A percentile compares a stretch with the other conserved stretches of the same genome.
These are phyloP conservation scores for Diaprepes abbreviatus DNA, from an alignment of 2,888 invertebrate species.

Conservation along the genomic window DNA sequence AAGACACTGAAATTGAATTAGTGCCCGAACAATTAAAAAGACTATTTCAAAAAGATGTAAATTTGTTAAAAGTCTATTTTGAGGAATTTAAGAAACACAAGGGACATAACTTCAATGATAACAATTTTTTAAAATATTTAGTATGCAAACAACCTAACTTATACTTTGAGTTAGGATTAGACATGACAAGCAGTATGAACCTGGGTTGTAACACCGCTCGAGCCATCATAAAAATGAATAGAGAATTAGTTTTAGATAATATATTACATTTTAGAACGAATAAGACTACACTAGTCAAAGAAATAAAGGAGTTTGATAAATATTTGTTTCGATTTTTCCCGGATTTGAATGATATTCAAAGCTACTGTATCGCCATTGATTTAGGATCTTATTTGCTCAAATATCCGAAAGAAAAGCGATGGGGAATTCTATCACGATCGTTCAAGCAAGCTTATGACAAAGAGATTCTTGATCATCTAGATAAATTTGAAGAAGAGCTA, in stretches of 20 bases:
- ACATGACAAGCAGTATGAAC: conserved; percentile 8
- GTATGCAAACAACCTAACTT: conserved; percentile 46
- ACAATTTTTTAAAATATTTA: conserved; percentile 45
- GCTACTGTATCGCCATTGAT: background rate
- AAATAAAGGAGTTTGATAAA: conserved; percentile 41
- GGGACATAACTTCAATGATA: conserved; percentile 31
- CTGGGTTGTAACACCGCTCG: conserved; percentile 49
- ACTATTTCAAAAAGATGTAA: conserved; percentile 44
- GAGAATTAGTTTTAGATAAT: conserved; percentile 44
- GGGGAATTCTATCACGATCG: conserved; percentile 46
- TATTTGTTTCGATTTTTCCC: conserved; percentile 46
- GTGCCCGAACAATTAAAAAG: conserved; percentile 50
- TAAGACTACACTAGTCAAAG: conserved; percentile 41
- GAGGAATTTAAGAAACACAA: conserved; percentile 38
- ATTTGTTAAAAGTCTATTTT: conserved; percentile 50
- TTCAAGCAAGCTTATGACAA: conserved; percentile 38
- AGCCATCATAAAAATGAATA: conserved; percentile 37
- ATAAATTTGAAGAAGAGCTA: conserved; percentile 30
- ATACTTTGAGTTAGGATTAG: conserved; percentile 41
- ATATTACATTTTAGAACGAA: conserved; percentile 20
- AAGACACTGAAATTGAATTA: conserved; percentile 47
- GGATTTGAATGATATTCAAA: conserved; percentile 23
- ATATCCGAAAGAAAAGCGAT: conserved; percentile 50
- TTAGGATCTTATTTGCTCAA: conserved; percentile 29
- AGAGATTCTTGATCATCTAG: conserved; percentile 26